phyloP scores from a whole-genome alignment of 1,140 invertebrate species.

The Diorhabda sublineata region DNA sequence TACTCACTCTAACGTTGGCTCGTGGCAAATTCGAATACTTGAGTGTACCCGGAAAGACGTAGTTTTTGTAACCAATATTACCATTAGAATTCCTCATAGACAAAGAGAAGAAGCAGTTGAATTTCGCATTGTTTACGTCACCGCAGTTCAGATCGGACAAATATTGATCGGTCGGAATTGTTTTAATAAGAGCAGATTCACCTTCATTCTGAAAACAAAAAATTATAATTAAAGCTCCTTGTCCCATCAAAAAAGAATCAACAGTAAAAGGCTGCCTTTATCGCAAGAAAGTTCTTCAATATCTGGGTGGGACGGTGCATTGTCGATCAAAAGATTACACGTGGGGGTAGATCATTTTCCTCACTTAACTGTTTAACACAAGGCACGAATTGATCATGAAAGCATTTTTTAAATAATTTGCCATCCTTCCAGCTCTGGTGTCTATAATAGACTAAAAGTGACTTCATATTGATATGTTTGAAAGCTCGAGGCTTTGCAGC shows the following conservation, averaged over 20 bases:
- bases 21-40: conserved; percentile 20
- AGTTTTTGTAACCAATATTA: conserved; percentile 28
- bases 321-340: too few species aligned
- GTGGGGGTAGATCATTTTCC: too few species aligned
- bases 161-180: conserved; percentile 22
- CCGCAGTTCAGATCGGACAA: conserved; percentile 25
- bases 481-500: too few species aligned
- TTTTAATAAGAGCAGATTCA: conserved; percentile 23
- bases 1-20: conserved; percentile 21
- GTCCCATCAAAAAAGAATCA: not conserved
- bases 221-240: not conserved
- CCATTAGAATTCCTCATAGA: conserved; percentile 18
- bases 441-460: too few species aligned
- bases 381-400: too few species aligned
- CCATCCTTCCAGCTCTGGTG: too few species aligned
- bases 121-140: conserved; percentile 5
- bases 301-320: too few species aligned
- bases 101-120: conserved; percentile 30
- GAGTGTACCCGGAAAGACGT: conserved; percentile 26
- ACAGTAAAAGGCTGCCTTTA: not conserved
- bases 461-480: too few species aligned
- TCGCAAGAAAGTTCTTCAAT: too few species aligned
- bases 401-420: too few species aligned
- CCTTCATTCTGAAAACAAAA: conserved; percentile 20
- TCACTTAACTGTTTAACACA: too few species aligned